Percentiles rank a stretch among this genome's conserved stretches.
phyloP scores from a whole-genome alignment of 2,888 invertebrate species.

The Phanerotoma sp. region DNA sequence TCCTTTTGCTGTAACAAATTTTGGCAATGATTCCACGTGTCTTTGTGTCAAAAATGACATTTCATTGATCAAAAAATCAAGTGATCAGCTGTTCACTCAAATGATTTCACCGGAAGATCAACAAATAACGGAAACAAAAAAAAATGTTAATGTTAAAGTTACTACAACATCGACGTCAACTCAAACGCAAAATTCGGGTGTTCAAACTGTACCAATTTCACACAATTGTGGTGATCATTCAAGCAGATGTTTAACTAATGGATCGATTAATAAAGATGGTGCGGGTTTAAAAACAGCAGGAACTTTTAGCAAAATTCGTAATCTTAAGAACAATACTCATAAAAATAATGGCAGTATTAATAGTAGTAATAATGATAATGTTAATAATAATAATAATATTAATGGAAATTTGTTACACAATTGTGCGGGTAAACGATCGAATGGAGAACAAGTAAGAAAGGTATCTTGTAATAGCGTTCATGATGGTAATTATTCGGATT shows the following conservation, averaged over 20 bases:
- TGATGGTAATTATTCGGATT: conserved; percentile 54
- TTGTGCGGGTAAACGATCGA: conserved; percentile 41
- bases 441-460: conserved; percentile 53
- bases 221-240: too few relatives aligned
- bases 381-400: background rate
- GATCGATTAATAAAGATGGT: too few relatives aligned
- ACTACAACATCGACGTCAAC: conserved; percentile 3
- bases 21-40: conserved; percentile 34
- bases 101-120: background rate
- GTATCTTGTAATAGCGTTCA: conserved; percentile 38
- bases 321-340: background rate
- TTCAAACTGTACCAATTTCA: too few relatives aligned
- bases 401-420: too few relatives aligned
- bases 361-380: background rate
- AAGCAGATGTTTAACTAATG: too few relatives aligned
- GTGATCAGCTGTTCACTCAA: background rate
- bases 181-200: background rate
- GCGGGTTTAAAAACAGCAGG: too few relatives aligned
- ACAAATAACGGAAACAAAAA: background rate
- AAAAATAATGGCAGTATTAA: background rate
- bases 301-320: too few relatives aligned
- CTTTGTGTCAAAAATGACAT: conserved; percentile 37
- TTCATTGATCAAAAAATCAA: conserved; percentile 2
- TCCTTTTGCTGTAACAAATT: conserved; percentile 38
- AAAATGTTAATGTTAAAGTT: background rate